These are phyloP conservation scores for Dinoponera quadriceps DNA, from an alignment of 1,140 invertebrate genomes.

Conservation along the genomic window DNA sequence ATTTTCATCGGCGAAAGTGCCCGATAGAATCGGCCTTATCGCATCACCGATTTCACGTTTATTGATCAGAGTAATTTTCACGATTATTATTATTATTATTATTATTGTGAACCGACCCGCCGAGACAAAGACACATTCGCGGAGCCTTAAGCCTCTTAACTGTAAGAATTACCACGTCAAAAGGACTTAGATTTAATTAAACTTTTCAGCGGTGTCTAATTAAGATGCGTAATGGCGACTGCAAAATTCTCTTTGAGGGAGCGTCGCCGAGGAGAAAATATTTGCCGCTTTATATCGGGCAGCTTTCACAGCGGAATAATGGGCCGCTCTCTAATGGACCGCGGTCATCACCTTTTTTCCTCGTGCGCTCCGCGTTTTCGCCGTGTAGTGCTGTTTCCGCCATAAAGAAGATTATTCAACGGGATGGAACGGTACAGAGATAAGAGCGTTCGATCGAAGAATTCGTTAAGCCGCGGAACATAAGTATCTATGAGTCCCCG, in stretches of 20 bases:
- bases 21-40: constrained; percentile 10
- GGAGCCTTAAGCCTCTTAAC: neutral
- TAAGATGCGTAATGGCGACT: neutral
- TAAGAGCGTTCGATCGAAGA: constrained; percentile 18
- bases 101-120: too few species aligned
- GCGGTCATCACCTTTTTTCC: neutral
- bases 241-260: neutral
- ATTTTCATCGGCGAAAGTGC: constrained; percentile 73
- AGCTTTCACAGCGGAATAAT: too few species aligned
- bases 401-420: constrained; percentile 29
- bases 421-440: constrained; percentile 27
- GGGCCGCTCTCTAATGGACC: constrained; percentile 1
- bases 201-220: neutral
- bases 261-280: neutral
- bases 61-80: neutral
- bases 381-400: neutral
- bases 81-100: neutral
- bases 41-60: neutral
- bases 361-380: too few species aligned
- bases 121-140: neutral
- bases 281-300: constrained; percentile 4
- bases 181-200: constrained; percentile 22
- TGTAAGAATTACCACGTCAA: neutral
- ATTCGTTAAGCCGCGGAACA: constrained; percentile 33
- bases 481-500: constrained; percentile 2